Base-by-base conservation (phyloP, 2,113 vertebrate species). In the Abramis brama region DNA sequence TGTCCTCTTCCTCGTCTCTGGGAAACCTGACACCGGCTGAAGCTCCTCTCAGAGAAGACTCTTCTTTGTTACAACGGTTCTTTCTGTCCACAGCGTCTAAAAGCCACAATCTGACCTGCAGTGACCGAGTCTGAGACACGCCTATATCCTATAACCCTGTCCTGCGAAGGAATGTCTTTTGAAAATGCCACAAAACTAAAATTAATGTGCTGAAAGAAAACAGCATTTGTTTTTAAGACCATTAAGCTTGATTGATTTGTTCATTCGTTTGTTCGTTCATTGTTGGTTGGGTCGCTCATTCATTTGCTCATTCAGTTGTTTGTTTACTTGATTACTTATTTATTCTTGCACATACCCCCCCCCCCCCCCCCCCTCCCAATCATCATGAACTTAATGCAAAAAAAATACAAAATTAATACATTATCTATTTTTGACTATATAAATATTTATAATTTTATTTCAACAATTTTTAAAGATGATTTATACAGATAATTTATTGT, bases 121-220 rank as follows among this genome's bases (percentile, higher is more conserved):
- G 59, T 45, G 78, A 64, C 77, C 27, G 10, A 13, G 30, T 80
- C 30, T 70, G 19, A 73, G 86, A 79, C 83, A 83, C 86, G 71
- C 86, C 86, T 79, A 74, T 50, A 83, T 87, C 80, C 1, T 17
- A 64, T 86, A 74, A 50, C 68, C 30, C 81, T 30, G 30, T 64
- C 39, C 55, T 79, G 84, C 36, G 21, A 30, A 81, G 64, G 62
- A 23, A 45, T n/a, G 19, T 77, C 80, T 84, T 71, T 79, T 25
- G 13, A 47, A 70, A 25, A 12, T 12, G 15, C 9, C 21, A 23
- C 17, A 36, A 9, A 36, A 39, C 19, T 21, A 2, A 23, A 23
- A 70, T 19, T 70, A 23, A 36, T 23, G 68, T 39, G 33, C 33
- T 8, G 19, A 36, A 70, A 36, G 30, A 36, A 36, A 70, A 68